Base-by-base conservation (phyloP, 2,888 invertebrate species). In the Drosophila flavopinicola region DNA sequence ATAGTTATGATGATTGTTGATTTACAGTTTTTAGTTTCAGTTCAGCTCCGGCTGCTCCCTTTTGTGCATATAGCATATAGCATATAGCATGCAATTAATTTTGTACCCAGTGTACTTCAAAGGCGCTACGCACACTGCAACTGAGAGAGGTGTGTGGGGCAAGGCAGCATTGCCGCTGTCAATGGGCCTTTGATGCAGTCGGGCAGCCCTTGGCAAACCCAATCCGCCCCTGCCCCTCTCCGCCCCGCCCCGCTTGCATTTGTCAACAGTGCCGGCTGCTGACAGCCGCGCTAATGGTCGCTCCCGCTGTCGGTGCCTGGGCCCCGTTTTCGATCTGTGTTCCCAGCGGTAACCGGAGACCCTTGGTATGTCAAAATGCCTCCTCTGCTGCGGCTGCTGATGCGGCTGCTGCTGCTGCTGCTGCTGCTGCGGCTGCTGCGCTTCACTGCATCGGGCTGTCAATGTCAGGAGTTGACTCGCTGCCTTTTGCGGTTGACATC, bases 1-100 rank as follows among this genome's bases (percentile, higher is more conserved):
- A 75, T 78, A 79, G 78, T 86, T 86, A 79, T 86, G 86, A 83
- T 85, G 86, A 86, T 86, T 79, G 79, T 86, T 79, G 79, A 79
- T 86, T 79, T 86, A 86, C 78, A 80, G 80, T 73, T 85, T 60
- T 68, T 74, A 73, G 71, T 60, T 74, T 30, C 39, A 45, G 27
- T 51, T 25, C n/a, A n/a, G 23, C 33, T 15, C 39, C 24, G 13
- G 17, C 20, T 38, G 51, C 53, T 54, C 23, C 57, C 71, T 75
- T 70, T 65, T 64, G 85, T 56, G 66, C 59, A n/a, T n/a, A n/a
- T n/a, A n/a, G n/a, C n/a, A n/a, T n/a, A n/a, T n/a, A n/a, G 78
- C 76, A 60, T 82, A 51, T 56, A 45, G 78, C 74, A 77, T 86
- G 78, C 84, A 85, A 78, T 78, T 78, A 83, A 78, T 78, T 85